Evolutionary conservation across 2,113 vertebrate genomes (phyloP).

Genomic region (Circaetus cinerascens): DNA sequence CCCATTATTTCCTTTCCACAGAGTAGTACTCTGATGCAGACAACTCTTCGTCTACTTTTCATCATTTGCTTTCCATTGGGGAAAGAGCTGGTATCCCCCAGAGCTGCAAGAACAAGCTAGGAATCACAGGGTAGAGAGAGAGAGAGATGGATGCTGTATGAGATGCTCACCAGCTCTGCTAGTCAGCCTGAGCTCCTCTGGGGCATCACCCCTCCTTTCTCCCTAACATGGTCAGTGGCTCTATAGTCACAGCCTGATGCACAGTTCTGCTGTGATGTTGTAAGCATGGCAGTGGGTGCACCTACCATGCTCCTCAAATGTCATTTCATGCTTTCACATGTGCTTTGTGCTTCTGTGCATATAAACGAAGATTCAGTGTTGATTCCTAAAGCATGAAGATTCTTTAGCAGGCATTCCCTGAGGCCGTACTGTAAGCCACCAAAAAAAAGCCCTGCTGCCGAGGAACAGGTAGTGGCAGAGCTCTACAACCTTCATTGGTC

Average conservation of each 20-base stretch:
- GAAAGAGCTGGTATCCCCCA: too few relatives aligned
- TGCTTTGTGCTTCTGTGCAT: background rate
- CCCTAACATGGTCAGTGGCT: fast-evolving
- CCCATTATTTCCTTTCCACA: background rate
- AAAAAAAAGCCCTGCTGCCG: background rate
- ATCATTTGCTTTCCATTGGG: background rate
- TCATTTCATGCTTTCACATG: background rate
- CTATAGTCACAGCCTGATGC: background rate
- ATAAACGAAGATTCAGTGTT: background rate
- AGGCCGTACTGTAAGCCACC: background rate
- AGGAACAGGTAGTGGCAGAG: background rate
- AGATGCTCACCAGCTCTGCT: background rate
- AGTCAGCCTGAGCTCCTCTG: background rate
- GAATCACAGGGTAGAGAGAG: too few relatives aligned
- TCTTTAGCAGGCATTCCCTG: background rate
- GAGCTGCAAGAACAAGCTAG: background rate
- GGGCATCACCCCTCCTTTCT: background rate
- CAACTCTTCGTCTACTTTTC: background rate
- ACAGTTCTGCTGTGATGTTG: fast-evolving
- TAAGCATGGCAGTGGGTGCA: background rate
- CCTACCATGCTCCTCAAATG: background rate
- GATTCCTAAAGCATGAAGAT: background rate
- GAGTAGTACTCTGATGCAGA: background rate
- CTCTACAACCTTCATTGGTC: background rate
- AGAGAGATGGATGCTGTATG: background rate